A percentile compares a stretch with the other conserved stretches of the same genome.
Evolutionary conservation across 2,797 vertebrate species (phyloP).

Genomic region (Liasis olivaceus): DNA sequence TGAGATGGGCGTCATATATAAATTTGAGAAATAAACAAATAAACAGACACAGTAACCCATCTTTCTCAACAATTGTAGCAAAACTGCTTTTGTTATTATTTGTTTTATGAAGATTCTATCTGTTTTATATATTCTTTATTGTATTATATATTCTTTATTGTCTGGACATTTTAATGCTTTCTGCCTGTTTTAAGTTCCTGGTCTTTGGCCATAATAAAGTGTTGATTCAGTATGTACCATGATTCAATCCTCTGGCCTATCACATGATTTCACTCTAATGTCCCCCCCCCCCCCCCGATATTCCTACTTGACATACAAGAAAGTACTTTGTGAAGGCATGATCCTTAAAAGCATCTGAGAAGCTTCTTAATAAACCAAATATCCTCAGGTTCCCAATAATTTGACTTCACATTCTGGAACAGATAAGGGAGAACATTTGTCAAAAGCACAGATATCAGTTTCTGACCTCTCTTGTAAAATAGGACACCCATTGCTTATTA

Average conservation of each 20-base stretch:
- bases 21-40: no score
- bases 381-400: background rate
- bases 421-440: background rate
- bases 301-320: background rate
- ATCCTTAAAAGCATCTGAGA: background rate
- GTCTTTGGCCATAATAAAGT: background rate
- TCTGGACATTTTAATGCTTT: background rate
- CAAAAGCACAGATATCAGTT: background rate
- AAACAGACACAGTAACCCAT: background rate
- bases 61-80: background rate
- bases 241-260: background rate
- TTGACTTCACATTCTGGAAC: background rate
- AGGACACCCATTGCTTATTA: background rate
- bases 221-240: background rate
- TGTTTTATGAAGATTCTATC: background rate
- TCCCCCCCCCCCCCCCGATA: no score
- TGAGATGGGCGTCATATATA: no score
- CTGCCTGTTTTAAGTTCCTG: background rate
- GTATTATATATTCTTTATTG: background rate
- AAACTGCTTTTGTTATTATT: background rate
- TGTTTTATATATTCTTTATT: background rate
- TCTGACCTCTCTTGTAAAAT: background rate
- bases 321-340: background rate
- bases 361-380: background rate
- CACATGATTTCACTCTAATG: background rate